These are phyloP conservation scores for Calameuta idolon DNA, from an alignment of 2,888 invertebrate genomes.

Conservation along the genomic window DNA sequence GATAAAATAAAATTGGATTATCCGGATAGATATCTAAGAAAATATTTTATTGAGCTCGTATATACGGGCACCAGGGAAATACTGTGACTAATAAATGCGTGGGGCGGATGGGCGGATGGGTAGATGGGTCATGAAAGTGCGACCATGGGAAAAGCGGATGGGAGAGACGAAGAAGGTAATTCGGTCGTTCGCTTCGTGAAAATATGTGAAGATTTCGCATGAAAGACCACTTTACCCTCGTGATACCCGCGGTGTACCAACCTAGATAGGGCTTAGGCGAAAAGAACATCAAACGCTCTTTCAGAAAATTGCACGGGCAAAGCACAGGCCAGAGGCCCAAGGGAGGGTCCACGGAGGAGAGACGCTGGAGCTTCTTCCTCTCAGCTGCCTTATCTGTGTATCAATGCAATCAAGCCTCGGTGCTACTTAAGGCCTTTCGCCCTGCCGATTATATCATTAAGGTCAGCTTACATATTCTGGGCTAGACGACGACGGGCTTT, in stretches of 20 bases:
- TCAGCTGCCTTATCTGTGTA: conserved; percentile 25
- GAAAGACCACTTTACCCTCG: conserved; percentile 13
- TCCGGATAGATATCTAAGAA: no score
- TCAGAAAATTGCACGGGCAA: conserved; percentile 23
- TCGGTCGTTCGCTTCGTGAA: background rate
- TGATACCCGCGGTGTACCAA: conserved; percentile 12
- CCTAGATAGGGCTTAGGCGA: conserved; percentile 20
- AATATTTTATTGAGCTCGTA: no score
- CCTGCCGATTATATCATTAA: conserved; percentile 43
- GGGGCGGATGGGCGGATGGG: accelerated
- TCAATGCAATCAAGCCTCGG: conserved; percentile 37
- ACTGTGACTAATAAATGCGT: background rate
- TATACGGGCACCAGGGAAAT: no score
- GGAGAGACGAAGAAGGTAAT: background rate
- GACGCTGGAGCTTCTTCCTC: conserved; percentile 6
- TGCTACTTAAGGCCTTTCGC: conserved; percentile 35
- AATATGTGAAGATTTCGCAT: background rate
- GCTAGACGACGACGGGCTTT: background rate
- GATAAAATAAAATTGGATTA: background rate
- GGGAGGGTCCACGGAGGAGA: background rate
- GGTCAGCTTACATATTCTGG: background rate
- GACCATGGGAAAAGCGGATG: background rate
- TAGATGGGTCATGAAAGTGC: background rate
- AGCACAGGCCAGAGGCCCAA: background rate
- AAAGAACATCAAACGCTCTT: conserved; percentile 25